These are phyloP conservation scores for Paguma larvata DNA, from an alignment of 2,797 vertebrate species.

Conservation along the genomic window DNA sequence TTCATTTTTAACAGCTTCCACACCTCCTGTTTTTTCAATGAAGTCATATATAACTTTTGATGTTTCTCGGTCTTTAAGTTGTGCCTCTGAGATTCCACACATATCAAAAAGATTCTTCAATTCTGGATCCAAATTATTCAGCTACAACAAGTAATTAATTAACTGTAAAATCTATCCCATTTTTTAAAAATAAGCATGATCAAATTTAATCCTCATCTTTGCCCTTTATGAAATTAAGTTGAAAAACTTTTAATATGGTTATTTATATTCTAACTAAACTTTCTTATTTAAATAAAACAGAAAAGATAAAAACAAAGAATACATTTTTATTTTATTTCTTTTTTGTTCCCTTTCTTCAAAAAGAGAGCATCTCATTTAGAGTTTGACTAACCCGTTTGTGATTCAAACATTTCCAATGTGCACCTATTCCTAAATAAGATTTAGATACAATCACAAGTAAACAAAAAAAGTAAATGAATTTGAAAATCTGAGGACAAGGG, in stretches of 20 bases:
- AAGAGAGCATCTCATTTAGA: not conserved
- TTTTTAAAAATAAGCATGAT: conserved; percentile 15
- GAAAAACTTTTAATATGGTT: conserved; percentile 54
- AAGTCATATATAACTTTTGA: conserved; percentile 99
- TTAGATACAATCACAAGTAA: not conserved
- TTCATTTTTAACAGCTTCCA: conserved; percentile 98
- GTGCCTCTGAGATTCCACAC: conserved; percentile 98
- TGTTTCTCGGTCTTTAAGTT: conserved; percentile 98
- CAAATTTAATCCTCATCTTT: conserved; percentile 43
- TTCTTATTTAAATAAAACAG: conserved; percentile 7
- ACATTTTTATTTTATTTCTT: conserved; percentile 50
- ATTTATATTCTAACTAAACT: conserved; percentile 56
- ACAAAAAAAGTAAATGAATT: not conserved
- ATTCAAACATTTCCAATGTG: conserved; percentile 9
- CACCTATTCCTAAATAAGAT: conserved; percentile 26
- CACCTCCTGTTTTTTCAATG: conserved; percentile 98
- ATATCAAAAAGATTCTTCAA: conserved; percentile 98
- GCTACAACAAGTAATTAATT: conserved; percentile 88
- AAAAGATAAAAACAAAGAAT: not conserved
- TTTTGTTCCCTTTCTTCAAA: conserved; percentile 25
- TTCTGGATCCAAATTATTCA: conserved; percentile 98
- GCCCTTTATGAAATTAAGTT: conserved; percentile 51
- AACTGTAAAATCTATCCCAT: conserved; percentile 55
- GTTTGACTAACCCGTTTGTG: conserved; percentile 12
- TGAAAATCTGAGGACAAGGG: conserved; percentile 16